A percentile compares a stretch with the other conserved stretches of the same genome.
phyloP scores from a whole-genome alignment of 2,888 invertebrate genomes.

The Cantharis lateralis region DNA sequence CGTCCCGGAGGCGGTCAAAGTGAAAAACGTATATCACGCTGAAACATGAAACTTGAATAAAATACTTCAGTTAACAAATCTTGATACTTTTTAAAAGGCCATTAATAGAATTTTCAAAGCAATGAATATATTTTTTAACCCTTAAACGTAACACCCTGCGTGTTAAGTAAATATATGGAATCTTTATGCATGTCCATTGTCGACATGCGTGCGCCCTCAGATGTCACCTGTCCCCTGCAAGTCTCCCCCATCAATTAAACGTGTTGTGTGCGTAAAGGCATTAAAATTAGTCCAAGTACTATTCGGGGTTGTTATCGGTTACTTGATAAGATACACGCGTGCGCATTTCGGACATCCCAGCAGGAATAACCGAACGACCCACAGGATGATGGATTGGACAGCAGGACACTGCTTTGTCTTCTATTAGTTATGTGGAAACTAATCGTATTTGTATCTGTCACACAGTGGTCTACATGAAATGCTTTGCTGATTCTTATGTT shows the following conservation, averaged over 20 bases:
- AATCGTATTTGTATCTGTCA: slow-evolving; percentile 39
- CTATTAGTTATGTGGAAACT: slow-evolving; percentile 39
- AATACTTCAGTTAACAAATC: neutral
- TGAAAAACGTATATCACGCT: neutral
- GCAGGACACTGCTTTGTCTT: slow-evolving; percentile 33
- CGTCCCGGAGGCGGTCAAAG: neutral
- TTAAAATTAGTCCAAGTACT: slow-evolving; percentile 55
- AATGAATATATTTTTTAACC: neutral
- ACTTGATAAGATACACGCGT: slow-evolving; percentile 49
- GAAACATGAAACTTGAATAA: neutral
- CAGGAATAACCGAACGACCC: slow-evolving; percentile 36
- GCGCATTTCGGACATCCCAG: slow-evolving; percentile 36
- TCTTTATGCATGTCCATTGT: slow-evolving; percentile 38
- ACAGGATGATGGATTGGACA: slow-evolving; percentile 41
- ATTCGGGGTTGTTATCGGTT: slow-evolving; percentile 46
- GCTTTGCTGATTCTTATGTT: neutral
- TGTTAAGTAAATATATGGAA: slow-evolving; percentile 33
- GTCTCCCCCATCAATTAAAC: slow-evolving; percentile 47
- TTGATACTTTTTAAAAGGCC: neutral
- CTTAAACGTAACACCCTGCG: slow-evolving; percentile 22
- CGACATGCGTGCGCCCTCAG: slow-evolving; percentile 31
- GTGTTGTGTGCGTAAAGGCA: slow-evolving; percentile 54
- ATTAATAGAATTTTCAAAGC: neutral
- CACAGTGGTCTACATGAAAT: neutral
- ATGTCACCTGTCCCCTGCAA: slow-evolving; percentile 31